These are phyloP conservation scores for Phaethornis superciliosus DNA, from an alignment of 2,113 vertebrate species.

Conservation along the genomic window DNA sequence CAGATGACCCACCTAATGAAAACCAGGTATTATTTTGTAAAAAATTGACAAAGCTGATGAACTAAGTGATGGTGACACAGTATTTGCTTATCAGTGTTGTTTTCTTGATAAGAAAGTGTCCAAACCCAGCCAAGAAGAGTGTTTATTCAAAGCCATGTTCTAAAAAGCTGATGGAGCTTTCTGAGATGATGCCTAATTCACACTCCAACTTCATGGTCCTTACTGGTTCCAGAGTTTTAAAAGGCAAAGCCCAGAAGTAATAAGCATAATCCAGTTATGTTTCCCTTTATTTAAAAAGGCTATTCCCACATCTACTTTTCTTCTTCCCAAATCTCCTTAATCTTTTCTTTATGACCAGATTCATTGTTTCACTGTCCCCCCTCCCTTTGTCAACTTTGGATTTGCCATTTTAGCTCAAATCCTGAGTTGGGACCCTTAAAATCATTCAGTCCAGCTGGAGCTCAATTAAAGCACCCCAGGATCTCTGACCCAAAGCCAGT, in stretches of 20 bases:
- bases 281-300: background rate
- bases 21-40: conserved; percentile 30
- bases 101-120: background rate
- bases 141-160: background rate
- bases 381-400: background rate
- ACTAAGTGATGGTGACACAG: conserved; percentile 9
- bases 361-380: background rate
- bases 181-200: background rate
- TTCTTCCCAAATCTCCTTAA: background rate
- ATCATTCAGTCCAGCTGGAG: background rate
- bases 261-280: background rate
- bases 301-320: rapidly evolving
- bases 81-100: conserved; percentile 30
- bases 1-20: conserved; percentile 48
- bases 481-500: background rate
- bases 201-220: background rate
- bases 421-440: background rate
- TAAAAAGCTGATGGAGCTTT: background rate
- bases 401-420: background rate
- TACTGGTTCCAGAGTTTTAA: background rate
- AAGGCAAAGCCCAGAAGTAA: background rate
- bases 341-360: background rate
- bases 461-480: background rate
- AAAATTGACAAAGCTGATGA: conserved; percentile 28
- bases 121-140: background rate